Evolutionary conservation across 2,113 vertebrate species (phyloP).

Genomic region (Hassar affinis): DNA sequence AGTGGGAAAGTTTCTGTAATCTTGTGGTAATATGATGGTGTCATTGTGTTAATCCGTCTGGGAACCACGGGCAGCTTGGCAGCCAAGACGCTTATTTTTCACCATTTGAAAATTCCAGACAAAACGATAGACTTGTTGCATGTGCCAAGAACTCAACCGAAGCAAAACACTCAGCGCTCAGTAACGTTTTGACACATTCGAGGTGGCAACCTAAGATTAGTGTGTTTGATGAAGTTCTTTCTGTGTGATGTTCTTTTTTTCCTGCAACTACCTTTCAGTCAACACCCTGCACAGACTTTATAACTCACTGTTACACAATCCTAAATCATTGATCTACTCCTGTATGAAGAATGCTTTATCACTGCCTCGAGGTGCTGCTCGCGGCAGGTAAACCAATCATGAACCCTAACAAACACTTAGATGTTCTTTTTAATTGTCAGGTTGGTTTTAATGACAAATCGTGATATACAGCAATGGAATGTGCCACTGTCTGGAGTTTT

Average conservation of each 20-base stretch:
- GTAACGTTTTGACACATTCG: slow-evolving; percentile 31
- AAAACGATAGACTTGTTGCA: slow-evolving; percentile 40
- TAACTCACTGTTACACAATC: not conserved
- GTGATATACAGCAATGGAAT: slow-evolving; percentile 51
- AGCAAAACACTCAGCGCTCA: slow-evolving; percentile 33
- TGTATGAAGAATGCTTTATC: slow-evolving; percentile 24
- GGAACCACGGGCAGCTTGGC: slow-evolving; percentile 45
- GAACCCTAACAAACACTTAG: slow-evolving; percentile 34
- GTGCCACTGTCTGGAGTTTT: slow-evolving; percentile 30
- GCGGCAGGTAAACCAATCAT: slow-evolving; percentile 33
- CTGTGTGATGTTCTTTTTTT: slow-evolving; percentile 28
- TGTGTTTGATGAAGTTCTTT: slow-evolving; percentile 38
- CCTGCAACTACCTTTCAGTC: not conserved
- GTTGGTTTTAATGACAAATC: slow-evolving; percentile 22
- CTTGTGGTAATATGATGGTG: slow-evolving; percentile 47
- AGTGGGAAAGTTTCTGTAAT: slow-evolving; percentile 52
- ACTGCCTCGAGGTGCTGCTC: slow-evolving; percentile 35
- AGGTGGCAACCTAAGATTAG: slow-evolving; percentile 47
- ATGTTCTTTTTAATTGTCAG: slow-evolving; percentile 16
- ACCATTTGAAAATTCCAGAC: slow-evolving; percentile 52
- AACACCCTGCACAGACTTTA: not conserved
- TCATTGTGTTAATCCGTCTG: slow-evolving; percentile 49
- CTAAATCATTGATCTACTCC: slow-evolving; percentile 43
- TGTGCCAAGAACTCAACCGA: slow-evolving; percentile 24
- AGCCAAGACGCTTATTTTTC: slow-evolving; percentile 41